Percentiles rank a stretch among this genome's conserved stretches.
These are phyloP conservation scores for Fragariocoptes setiger DNA, from an alignment of 1,140 invertebrate genomes.

Conservation along the genomic window DNA sequence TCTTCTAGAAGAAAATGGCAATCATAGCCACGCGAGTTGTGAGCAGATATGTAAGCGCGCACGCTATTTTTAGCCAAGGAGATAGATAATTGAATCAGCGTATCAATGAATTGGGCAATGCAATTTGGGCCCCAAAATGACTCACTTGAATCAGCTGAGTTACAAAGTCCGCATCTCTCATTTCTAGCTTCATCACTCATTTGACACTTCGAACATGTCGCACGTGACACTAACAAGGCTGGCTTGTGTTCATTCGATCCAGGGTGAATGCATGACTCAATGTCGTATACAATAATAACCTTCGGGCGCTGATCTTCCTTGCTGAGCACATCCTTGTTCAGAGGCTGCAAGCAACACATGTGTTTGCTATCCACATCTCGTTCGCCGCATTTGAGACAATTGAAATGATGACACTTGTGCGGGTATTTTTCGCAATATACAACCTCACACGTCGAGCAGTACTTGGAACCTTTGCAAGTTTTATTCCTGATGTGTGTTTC, in stretches of 20 bases:
- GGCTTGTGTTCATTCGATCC: not conserved
- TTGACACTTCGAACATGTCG: not conserved
- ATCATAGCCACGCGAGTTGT: conserved; percentile 3
- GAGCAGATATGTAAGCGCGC: not conserved
- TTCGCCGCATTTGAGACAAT: too few relatives aligned
- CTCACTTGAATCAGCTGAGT: too few relatives aligned
- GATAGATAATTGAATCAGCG: too few relatives aligned
- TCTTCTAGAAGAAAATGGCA: conserved; percentile 3
- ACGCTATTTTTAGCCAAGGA: not conserved
- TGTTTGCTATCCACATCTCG: too few relatives aligned
- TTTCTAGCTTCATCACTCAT: too few relatives aligned
- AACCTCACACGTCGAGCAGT: too few relatives aligned
- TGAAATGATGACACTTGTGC: too few relatives aligned
- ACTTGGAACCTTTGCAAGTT: too few relatives aligned
- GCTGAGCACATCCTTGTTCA: not conserved
- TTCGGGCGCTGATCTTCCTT: not conserved
- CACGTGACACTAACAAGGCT: not conserved
- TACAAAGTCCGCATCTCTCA: too few relatives aligned
- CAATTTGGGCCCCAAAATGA: not conserved
- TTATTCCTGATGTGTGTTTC: too few relatives aligned
- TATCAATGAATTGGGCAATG: not conserved
- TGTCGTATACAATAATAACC: not conserved
- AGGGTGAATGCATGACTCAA: not conserved
- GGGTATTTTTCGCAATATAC: too few relatives aligned
- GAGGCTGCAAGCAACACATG: not conserved